Evolutionary conservation across 2,113 vertebrate species (phyloP).

Genomic region (Rhinoderma darwinii): DNA sequence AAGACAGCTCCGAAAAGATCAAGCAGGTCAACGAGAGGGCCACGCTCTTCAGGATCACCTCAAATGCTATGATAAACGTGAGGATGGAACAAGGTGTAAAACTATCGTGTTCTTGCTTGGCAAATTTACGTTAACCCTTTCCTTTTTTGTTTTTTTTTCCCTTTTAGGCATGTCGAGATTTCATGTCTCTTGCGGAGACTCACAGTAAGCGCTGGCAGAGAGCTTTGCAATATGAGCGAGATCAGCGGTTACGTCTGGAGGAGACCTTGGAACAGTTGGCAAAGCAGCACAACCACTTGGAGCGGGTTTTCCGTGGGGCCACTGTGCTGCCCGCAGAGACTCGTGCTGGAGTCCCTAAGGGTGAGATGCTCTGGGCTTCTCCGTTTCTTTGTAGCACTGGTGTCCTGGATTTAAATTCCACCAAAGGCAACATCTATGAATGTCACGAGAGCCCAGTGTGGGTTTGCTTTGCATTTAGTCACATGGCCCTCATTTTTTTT

Average conservation of each 20-base stretch:
- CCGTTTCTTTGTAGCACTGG: neutral
- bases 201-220: constrained; percentile 97
- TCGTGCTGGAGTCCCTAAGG: constrained; percentile 71
- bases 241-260: constrained; percentile 91
- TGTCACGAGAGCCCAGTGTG: too few species aligned
- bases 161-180: constrained; percentile 88
- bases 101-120: neutral
- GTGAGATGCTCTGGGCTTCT: too few species aligned
- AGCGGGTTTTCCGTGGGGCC: constrained; percentile 91
- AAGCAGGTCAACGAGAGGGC: constrained; percentile 94
- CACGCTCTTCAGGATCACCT: constrained; percentile 95
- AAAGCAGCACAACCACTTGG: constrained; percentile 97
- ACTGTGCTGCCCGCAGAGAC: constrained; percentile 80
- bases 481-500: too few species aligned
- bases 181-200: constrained; percentile 87
- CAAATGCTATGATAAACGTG: constrained; percentile 98
- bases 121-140: neutral
- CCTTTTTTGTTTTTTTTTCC: neutral
- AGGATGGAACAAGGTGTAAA: constrained; percentile 63
- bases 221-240: constrained; percentile 88
- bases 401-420: neutral
- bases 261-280: constrained; percentile 95
- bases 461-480: too few species aligned
- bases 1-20: constrained; percentile 89
- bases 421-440: too few species aligned